Conservation (phyloP, 37 sponge, comb jelly and placozoan genomes). For the Halichondria panicea region DNA sequence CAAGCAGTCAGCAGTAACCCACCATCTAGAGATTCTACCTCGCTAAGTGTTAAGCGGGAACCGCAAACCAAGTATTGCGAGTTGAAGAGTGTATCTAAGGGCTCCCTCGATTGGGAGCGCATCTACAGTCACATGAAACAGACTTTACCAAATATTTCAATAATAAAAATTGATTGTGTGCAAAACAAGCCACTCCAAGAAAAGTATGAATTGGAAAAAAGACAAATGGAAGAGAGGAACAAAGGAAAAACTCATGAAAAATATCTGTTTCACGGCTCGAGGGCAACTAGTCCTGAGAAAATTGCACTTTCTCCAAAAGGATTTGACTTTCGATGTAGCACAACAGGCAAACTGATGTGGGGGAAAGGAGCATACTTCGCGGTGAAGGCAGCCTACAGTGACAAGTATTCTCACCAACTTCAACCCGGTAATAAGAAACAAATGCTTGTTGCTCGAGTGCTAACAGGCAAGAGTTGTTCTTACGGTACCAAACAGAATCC, state of each 20-base stretch:
- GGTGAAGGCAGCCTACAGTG: constrained; percentile 67
- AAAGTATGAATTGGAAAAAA: background rate
- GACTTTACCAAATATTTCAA: constrained; percentile 27
- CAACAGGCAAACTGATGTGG: constrained; percentile 43
- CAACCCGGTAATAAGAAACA: too few relatives aligned
- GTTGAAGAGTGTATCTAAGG: background rate
- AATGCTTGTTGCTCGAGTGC: constrained; percentile 52
- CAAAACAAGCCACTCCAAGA: constrained; percentile 68
- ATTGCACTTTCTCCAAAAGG: constrained; percentile 47
- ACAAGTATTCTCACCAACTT: too few relatives aligned
- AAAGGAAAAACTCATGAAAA: constrained; percentile 18
- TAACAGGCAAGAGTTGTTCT: constrained; percentile 66
- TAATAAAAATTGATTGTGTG: constrained; percentile 55
- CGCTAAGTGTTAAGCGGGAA: constrained; percentile 5
- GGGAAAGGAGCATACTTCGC: constrained; percentile 77
- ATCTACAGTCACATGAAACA: constrained; percentile 10
- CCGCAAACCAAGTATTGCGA: background rate
- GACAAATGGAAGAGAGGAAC: constrained; percentile 46
- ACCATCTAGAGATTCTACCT: background rate
- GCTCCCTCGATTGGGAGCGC: constrained; percentile 24
- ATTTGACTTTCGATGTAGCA: constrained; percentile 64
- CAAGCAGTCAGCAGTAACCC: background rate
- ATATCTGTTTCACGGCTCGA: constrained; percentile 69
- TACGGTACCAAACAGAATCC: background rate
- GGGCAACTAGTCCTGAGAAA: constrained; percentile 16